phyloP scores from a whole-genome alignment of 2,888 invertebrate genomes.

The Agonum fuliginosum region DNA sequence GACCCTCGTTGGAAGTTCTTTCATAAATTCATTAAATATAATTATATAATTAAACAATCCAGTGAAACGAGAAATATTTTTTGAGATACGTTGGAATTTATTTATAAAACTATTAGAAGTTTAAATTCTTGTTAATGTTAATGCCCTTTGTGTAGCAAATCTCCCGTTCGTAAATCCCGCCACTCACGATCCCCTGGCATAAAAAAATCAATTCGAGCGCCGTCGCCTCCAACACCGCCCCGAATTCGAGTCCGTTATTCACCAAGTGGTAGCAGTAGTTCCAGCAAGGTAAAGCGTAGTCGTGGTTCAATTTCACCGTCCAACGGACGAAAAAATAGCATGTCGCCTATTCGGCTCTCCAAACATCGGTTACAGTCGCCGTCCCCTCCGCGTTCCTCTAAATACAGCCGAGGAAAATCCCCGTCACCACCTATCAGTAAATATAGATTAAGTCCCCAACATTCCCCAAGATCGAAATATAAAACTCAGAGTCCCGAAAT shows the following conservation, averaged over 20 bases:
- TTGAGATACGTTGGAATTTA: too few species aligned
- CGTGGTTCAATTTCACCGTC: constrained; percentile 70
- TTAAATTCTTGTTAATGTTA: too few species aligned
- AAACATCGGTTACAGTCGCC: constrained; percentile 68
- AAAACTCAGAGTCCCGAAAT: constrained; percentile 67
- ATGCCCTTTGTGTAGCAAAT: constrained; percentile 70
- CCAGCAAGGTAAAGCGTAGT: constrained; percentile 65
- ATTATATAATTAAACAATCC: too few species aligned
- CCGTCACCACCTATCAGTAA: constrained; percentile 70
- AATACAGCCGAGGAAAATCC: constrained; percentile 68
- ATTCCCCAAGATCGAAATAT: constrained; percentile 68
- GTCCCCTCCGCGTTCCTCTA: constrained; percentile 67
- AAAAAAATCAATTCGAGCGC: constrained; percentile 69
- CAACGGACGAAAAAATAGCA: constrained; percentile 68
- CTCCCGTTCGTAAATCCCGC: constrained; percentile 64
- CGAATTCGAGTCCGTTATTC: constrained; percentile 70
- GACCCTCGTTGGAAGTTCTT: too few species aligned
- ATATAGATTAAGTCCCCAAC: constrained; percentile 58
- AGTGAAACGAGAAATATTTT: too few species aligned
- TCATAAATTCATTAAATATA: too few species aligned
- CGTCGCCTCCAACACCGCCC: constrained; percentile 71
- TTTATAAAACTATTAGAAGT: too few species aligned
- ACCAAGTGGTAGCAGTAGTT: constrained; percentile 69
- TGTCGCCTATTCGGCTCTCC: constrained; percentile 66
- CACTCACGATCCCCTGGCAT: constrained; percentile 64